Conservation (phyloP, 2,113 vertebrate genomes). For the Stegostoma tigrinum region DNA sequence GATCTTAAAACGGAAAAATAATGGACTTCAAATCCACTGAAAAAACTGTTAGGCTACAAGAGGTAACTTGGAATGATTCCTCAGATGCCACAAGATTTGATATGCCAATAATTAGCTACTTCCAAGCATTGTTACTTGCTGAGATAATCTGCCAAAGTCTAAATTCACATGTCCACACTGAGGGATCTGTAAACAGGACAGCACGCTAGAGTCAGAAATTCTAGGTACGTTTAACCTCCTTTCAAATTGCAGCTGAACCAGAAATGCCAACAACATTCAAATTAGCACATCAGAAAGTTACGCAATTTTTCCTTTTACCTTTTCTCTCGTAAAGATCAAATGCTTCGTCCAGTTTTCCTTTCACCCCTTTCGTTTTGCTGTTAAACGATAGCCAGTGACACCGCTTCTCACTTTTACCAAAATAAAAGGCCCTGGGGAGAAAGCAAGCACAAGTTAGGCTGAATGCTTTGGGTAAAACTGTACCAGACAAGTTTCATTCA, state of each 20-base stretch:
- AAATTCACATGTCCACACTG: not conserved
- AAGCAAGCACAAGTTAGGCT: slow-evolving; percentile 24
- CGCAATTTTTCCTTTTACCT: slow-evolving; percentile 73
- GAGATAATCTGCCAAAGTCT: not conserved
- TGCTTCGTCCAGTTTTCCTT: slow-evolving; percentile 69
- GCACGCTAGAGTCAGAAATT: not conserved
- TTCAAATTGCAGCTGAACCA: not conserved
- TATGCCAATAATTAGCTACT: not conserved
- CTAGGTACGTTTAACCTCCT: not conserved
- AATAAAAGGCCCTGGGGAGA: slow-evolving; percentile 61
- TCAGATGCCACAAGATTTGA: not conserved
- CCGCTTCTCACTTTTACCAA: slow-evolving; percentile 63
- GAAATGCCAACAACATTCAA: not conserved
- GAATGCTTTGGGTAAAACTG: too few species aligned
- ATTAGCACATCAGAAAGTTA: not conserved
- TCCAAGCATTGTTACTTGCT: not conserved
- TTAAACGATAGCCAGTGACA: slow-evolving; percentile 93
- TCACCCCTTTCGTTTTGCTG: slow-evolving; percentile 74
- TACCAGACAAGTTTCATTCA: not conserved
- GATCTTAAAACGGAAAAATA: not conserved
- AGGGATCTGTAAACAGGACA: not conserved
- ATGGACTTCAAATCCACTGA: not conserved
- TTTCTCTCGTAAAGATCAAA: slow-evolving; percentile 94
- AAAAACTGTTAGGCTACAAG: not conserved
- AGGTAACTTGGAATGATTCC: not conserved